phyloP scores from a whole-genome alignment of 2,113 vertebrate species.

The Hypomesus transpacificus region DNA sequence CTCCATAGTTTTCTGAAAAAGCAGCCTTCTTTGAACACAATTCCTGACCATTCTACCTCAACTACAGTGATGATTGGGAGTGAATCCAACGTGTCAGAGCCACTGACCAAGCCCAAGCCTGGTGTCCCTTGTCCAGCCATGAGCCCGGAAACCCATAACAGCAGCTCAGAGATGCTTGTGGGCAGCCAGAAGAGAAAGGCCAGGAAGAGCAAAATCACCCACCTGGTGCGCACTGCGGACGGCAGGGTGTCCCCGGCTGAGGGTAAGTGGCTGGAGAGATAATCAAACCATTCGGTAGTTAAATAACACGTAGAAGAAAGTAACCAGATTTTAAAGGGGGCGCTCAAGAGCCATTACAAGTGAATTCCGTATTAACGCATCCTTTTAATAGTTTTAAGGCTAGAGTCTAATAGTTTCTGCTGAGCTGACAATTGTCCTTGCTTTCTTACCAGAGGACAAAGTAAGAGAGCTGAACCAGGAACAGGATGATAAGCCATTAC shows the following conservation, averaged over 20 bases:
- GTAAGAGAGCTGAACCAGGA: conserved; percentile 79
- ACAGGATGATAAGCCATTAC: conserved; percentile 79
- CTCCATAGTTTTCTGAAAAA: too few species aligned
- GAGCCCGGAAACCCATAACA: conserved; percentile 75
- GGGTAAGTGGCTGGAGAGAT: conserved; percentile 58
- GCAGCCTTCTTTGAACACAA: too few species aligned
- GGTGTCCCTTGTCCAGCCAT: conserved; percentile 66
- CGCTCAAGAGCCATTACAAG: too few species aligned
- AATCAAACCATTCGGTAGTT: background rate
- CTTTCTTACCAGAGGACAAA: conserved; percentile 80
- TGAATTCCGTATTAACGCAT: background rate
- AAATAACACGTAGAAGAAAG: background rate
- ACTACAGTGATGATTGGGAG: too few species aligned
- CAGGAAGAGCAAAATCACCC: conserved; percentile 96
- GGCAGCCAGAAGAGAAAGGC: conserved; percentile 99
- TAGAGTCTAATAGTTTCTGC: background rate
- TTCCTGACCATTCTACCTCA: too few species aligned
- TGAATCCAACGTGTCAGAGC: conserved; percentile 63
- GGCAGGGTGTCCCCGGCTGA: conserved; percentile 87
- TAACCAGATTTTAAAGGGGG: too few species aligned
- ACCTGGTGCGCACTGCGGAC: conserved; percentile 90
- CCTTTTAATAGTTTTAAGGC: background rate
- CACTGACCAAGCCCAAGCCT: conserved; percentile 75
- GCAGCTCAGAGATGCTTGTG: conserved; percentile 84
- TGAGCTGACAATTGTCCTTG: conserved; percentile 13